Conservation (phyloP, 2,113 vertebrate genomes). For the Channa maculata region DNA sequence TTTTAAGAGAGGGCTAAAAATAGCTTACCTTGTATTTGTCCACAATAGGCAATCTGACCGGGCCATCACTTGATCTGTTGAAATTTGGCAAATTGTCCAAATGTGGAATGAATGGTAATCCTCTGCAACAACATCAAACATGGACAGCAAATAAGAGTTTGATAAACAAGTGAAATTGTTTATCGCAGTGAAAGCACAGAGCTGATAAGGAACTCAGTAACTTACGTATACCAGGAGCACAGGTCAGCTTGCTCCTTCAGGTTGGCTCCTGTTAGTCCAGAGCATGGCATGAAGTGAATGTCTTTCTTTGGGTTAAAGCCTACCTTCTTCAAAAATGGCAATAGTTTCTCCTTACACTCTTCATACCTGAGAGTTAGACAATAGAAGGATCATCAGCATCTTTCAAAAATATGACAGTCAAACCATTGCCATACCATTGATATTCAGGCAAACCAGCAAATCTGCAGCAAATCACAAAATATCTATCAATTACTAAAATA, state of each 20-base stretch:
- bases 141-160: not conserved
- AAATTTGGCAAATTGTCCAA: conserved; percentile 98
- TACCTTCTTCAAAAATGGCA: conserved; percentile 99
- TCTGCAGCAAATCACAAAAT: too few species aligned
- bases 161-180: not conserved
- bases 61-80: conserved; percentile 93
- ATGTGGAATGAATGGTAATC: conserved; percentile 97
- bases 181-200: not conserved
- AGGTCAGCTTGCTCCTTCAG: conserved; percentile 92
- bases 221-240: conserved; percentile 98
- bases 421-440: not conserved
- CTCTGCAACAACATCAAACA: conserved; percentile 77
- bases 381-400: not conserved
- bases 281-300: conserved; percentile 99
- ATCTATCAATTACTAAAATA: too few species aligned
- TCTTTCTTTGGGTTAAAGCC: conserved; percentile 99
- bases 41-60: conserved; percentile 97
- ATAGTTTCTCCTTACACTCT: conserved; percentile 99
- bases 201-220: conserved; percentile 19
- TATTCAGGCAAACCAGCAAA: too few species aligned
- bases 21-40: conserved; percentile 96
- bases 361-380: conserved; percentile 87
- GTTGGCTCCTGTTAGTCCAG: conserved; percentile 96
- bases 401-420: not conserved
- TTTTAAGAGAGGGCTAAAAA: too few species aligned